A percentile compares a stretch with the other conserved stretches of the same genome.
Evolutionary conservation across 2,888 invertebrate species (phyloP).

Genomic region (Rotaria socialis): DNA sequence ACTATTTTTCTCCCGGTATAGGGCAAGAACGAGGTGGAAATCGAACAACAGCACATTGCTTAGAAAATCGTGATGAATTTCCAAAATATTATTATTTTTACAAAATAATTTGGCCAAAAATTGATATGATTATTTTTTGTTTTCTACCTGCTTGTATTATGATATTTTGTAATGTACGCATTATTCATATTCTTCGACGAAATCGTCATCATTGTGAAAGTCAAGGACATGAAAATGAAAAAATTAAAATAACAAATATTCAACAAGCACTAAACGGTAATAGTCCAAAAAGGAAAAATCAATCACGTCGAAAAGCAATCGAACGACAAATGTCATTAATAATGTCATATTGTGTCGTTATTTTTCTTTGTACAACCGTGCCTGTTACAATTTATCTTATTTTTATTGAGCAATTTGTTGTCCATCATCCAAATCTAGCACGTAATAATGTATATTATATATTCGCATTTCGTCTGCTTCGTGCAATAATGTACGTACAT

Average conservation of each 20-base stretch:
- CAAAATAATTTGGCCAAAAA: conserved; percentile 6
- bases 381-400: not conserved
- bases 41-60: not conserved
- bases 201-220: not conserved
- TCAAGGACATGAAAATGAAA: not conserved
- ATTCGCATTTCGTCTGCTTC: conserved; percentile 5
- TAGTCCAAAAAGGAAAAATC: not conserved
- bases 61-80: not conserved
- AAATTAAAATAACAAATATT: not conserved
- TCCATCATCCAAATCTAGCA: not conserved
- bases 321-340: conserved; percentile 20
- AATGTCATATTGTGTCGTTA: not conserved
- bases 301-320: not conserved
- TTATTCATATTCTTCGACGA: not conserved
- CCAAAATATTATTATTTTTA: conserved; percentile 8
- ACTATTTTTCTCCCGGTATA: conserved; percentile 13
- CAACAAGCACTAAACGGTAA: not conserved
- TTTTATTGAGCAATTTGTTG: not conserved
- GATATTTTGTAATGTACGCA: not conserved
- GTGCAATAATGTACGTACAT: not conserved
- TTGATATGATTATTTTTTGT: conserved; percentile 26
- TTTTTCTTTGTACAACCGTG: not conserved
- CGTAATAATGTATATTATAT: not conserved
- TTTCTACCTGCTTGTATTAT: not conserved
- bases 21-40: conserved; percentile 17